These are phyloP conservation scores for Frankliniella intonsa DNA, from an alignment of 2,888 invertebrate genomes.

Conservation along the genomic window DNA sequence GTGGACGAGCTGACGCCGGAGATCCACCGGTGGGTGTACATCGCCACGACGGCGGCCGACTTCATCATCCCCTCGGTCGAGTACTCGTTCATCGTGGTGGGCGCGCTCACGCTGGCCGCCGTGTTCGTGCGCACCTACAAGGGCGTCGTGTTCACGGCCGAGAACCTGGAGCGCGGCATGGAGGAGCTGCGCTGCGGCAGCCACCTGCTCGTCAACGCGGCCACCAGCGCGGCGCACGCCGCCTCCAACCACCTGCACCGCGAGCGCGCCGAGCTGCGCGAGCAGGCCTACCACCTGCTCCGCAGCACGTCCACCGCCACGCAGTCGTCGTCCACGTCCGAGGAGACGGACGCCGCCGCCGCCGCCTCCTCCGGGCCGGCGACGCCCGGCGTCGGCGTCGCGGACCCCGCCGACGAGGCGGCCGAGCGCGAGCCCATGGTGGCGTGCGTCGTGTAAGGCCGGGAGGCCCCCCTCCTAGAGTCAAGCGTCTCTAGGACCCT, in stretches of 20 bases:
- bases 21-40: conserved; percentile 75
- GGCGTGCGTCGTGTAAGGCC: not conserved
- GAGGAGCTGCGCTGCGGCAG: conserved; percentile 65
- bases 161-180: conserved; percentile 72
- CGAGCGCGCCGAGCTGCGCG: conserved; percentile 50
- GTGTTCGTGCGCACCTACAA: conserved; percentile 72
- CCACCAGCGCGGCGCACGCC: conserved; percentile 31
- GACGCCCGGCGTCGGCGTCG: not conserved
- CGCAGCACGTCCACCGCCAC: conserved; percentile 9
- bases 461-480: too few species aligned
- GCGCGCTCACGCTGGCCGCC: conserved; percentile 59
- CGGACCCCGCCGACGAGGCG: not conserved
- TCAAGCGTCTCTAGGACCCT: too few species aligned
- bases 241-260: conserved; percentile 6
- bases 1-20: conserved; percentile 71
- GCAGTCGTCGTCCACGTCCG: not conserved
- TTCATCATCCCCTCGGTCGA: conserved; percentile 63
- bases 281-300: conserved; percentile 4
- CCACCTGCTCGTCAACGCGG: conserved; percentile 50
- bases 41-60: conserved; percentile 74
- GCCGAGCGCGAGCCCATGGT: conserved; percentile 2
- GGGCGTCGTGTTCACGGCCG: conserved; percentile 63
- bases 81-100: conserved; percentile 67
- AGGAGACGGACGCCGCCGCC: not conserved
- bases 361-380: not conserved